These are phyloP conservation scores for Xyliphius kryptos DNA, from an alignment of 2,113 vertebrate species.

Conservation along the genomic window DNA sequence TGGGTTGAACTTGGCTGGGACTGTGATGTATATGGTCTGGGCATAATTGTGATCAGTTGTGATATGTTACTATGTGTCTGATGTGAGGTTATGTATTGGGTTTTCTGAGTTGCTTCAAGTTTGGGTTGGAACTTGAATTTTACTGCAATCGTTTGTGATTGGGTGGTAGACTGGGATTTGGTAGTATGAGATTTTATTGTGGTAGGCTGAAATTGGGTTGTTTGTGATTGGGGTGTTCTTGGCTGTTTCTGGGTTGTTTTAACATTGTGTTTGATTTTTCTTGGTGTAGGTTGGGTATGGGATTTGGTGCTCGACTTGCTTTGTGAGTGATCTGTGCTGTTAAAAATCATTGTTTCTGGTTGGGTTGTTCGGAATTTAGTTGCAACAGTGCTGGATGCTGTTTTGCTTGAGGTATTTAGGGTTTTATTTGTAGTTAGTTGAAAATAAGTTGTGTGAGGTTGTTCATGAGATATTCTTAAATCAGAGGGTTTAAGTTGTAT, in stretches of 20 bases:
- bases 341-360: neutral
- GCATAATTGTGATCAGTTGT: neutral
- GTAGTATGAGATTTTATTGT: neutral
- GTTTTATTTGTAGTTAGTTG: neutral
- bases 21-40: conserved; percentile 4
- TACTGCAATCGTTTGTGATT: too few relatives aligned
- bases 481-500: neutral
- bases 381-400: neutral
- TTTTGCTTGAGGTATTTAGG: neutral
- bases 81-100: neutral
- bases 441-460: neutral
- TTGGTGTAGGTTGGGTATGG: neutral
- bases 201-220: neutral
- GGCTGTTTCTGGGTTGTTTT: neutral
- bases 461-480: neutral
- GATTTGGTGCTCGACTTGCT: neutral
- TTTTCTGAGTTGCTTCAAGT: neutral
- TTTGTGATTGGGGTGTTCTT: neutral
- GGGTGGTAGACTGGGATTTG: neutral
- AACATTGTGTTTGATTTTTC: neutral
- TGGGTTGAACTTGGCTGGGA: neutral
- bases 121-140: neutral
- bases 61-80: neutral
- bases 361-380: neutral
- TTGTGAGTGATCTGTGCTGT: neutral